Conservation (phyloP, 2,113 vertebrate species). For the Eubucco bourcierii region DNA sequence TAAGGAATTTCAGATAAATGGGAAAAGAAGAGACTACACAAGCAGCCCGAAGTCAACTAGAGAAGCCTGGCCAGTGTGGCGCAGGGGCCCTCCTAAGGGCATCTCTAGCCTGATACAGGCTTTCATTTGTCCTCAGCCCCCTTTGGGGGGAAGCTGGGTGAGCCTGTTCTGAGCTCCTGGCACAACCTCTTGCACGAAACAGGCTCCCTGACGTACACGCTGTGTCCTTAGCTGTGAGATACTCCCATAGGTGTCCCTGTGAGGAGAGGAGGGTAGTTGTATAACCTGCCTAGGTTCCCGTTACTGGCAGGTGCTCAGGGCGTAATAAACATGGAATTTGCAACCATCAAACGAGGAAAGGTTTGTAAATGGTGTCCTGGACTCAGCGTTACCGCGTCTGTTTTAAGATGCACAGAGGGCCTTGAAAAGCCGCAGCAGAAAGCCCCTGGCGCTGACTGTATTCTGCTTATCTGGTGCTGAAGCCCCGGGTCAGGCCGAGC, state of each 20-base stretch:
- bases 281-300: accelerated
- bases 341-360: accelerated
- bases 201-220: neutral
- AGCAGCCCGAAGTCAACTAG: accelerated
- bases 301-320: neutral
- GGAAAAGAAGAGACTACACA: neutral
- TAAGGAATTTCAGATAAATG: neutral
- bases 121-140: neutral
- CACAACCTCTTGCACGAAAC: accelerated
- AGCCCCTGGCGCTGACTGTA: accelerated
- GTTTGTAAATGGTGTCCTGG: neutral
- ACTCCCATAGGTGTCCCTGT: accelerated
- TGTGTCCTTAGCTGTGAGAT: accelerated
- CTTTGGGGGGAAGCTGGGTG: accelerated
- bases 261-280: accelerated
- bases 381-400: accelerated
- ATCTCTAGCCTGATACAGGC: accelerated
- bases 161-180: accelerated
- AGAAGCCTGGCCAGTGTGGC: neutral
- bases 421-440: neutral
- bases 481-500: accelerated
- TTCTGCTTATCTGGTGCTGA: accelerated
- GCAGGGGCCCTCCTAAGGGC: neutral
- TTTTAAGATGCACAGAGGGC: neutral
- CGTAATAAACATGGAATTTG: neutral